These are phyloP conservation scores for Herpetotheres cachinnans DNA, from an alignment of 2,113 vertebrate species.

Conservation along the genomic window DNA sequence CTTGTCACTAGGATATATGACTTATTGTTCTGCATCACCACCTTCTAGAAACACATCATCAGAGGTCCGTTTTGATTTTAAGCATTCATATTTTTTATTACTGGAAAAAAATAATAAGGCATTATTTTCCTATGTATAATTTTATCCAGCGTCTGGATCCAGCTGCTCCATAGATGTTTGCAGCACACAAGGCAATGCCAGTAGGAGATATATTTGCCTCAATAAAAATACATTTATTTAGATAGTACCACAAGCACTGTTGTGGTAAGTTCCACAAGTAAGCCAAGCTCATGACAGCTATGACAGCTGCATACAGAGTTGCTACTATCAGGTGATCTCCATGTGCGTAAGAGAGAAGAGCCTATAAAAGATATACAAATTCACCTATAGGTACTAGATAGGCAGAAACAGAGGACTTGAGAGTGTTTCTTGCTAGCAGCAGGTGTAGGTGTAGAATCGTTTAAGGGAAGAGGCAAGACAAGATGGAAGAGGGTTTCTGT, in stretches of 20 bases:
- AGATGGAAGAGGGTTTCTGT: not conserved
- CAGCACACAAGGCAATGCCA: not conserved
- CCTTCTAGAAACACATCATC: slow-evolving; percentile 15
- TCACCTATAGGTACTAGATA: not conserved
- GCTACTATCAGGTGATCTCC: not conserved
- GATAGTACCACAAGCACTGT: not conserved
- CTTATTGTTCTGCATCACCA: slow-evolving; percentile 18
- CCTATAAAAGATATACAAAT: not conserved
- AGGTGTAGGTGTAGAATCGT: not conserved
- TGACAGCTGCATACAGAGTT: not conserved
- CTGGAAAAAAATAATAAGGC: not conserved
- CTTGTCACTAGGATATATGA: slow-evolving; percentile 32
- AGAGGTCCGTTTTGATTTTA: not conserved
- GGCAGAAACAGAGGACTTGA: not conserved
- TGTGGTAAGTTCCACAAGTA: not conserved
- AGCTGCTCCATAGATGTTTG: not conserved
- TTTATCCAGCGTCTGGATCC: not conserved
- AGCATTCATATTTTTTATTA: not conserved
- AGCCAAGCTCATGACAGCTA: not conserved
- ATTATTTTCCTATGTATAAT: not conserved
- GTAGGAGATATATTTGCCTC: not conserved
- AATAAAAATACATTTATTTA: not conserved
- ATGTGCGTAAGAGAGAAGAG: fast-evolving
- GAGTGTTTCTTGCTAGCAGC: not conserved
- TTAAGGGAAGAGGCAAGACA: not conserved